A percentile compares a stretch with the other conserved stretches of the same genome.
Evolutionary conservation across 2,888 invertebrate species (phyloP).

Genomic region (Yponomeuta cagnagella): DNA sequence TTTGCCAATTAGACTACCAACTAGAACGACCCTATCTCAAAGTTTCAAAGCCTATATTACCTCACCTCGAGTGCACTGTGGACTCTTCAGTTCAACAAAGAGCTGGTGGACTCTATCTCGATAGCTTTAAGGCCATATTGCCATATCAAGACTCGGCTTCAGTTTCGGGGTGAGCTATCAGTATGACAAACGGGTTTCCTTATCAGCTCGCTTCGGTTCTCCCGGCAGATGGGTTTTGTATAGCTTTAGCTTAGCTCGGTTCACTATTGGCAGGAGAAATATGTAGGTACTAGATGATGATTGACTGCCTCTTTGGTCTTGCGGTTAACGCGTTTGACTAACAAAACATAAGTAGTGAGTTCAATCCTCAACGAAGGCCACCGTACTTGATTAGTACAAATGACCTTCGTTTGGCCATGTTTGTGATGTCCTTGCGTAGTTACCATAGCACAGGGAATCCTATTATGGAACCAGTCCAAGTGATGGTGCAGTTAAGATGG

Average conservation of each 20-base stretch:
- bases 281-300: no score
- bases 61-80: background rate
- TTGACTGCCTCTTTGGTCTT: no score
- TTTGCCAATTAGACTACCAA: background rate
- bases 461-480: no score
- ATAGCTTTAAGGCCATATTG: conserved; percentile 16
- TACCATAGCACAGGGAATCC: no score
- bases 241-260: background rate
- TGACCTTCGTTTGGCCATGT: no score
- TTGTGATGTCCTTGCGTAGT: no score
- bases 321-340: no score
- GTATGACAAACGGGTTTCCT: conserved; percentile 22
- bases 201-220: conserved; percentile 24
- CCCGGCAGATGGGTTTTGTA: conserved; percentile 24
- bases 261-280: background rate
- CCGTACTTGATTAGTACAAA: no score
- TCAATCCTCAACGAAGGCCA: no score
- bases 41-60: conserved; percentile 16
- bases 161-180: conserved; percentile 31
- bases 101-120: conserved; percentile 21
- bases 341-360: no score
- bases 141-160: conserved; percentile 6
- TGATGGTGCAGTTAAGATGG: no score
- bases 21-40: background rate
- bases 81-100: conserved; percentile 17